A percentile compares a stretch with the other conserved stretches of the same genome.
Evolutionary conservation across 2,888 invertebrate genomes (phyloP).

Genomic region (Apantesis nais): DNA sequence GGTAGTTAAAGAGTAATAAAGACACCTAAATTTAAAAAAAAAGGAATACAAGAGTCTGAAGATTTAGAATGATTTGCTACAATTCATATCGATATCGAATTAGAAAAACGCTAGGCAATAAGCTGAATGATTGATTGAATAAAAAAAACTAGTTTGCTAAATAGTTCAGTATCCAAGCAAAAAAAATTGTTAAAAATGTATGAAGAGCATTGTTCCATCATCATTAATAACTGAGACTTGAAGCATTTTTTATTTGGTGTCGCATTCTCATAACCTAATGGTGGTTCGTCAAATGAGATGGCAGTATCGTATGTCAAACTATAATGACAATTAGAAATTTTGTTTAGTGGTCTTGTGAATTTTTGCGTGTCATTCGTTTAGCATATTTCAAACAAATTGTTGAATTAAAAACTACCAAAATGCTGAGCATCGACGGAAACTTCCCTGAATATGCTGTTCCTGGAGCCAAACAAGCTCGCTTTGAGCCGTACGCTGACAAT

Average conservation of each 20-base stretch:
- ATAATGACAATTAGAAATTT: slow-evolving; percentile 7
- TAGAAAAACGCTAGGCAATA: too few relatives aligned
- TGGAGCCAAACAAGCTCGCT: slow-evolving; percentile 80
- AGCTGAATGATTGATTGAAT: too few relatives aligned
- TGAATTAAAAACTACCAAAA: slow-evolving; percentile 46
- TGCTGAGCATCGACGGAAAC: slow-evolving; percentile 70
- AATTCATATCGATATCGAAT: too few relatives aligned
- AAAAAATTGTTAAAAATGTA: neutral
- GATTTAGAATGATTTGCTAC: too few relatives aligned
- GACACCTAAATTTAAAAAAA: too few relatives aligned
- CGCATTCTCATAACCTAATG: neutral
- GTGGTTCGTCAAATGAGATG: neutral
- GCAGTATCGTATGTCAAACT: neutral
- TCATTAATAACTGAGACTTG: neutral
- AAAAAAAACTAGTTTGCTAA: too few relatives aligned
- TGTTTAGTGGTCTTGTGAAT: slow-evolving; percentile 28
- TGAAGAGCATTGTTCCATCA: neutral
- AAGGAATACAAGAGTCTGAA: too few relatives aligned
- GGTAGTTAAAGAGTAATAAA: too few relatives aligned
- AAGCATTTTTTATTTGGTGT: neutral
- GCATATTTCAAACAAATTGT: slow-evolving; percentile 14
- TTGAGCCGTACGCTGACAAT: slow-evolving; percentile 83
- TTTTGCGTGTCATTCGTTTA: slow-evolving; percentile 69
- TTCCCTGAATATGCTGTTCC: slow-evolving; percentile 82
- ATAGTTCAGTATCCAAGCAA: neutral